Evolutionary conservation across 1,140 invertebrate species (phyloP).

Genomic region (Achroia grisella): DNA sequence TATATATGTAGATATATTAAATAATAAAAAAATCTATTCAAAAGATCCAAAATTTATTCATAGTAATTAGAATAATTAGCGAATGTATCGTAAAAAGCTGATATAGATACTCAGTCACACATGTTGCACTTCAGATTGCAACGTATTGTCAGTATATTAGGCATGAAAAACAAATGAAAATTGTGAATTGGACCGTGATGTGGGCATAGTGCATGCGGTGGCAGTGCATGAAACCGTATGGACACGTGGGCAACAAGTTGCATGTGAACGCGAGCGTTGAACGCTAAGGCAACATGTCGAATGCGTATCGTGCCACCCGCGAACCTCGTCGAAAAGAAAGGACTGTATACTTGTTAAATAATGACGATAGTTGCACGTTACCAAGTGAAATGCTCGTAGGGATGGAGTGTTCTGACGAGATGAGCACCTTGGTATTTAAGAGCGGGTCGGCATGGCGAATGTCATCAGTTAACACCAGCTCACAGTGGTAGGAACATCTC

Average conservation of each 20-base stretch:
- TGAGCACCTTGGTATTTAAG: slow-evolving; percentile 69
- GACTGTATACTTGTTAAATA: slow-evolving; percentile 65
- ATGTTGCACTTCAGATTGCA: no score
- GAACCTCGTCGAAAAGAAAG: slow-evolving; percentile 64
- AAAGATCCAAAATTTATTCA: no score
- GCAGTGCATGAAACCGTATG: no score
- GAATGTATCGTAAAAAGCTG: no score
- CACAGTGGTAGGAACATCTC: slow-evolving; percentile 60
- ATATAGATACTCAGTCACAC: no score
- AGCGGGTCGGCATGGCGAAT: slow-evolving; percentile 61
- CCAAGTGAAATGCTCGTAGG: slow-evolving; percentile 67
- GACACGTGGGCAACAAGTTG: neutral
- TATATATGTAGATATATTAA: no score
- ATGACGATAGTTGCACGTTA: slow-evolving; percentile 67
- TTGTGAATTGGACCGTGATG: no score
- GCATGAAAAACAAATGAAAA: no score
- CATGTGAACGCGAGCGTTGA: slow-evolving; percentile 34
- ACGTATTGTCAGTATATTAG: no score
- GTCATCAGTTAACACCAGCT: slow-evolving; percentile 67
- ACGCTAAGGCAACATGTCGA: slow-evolving; percentile 54
- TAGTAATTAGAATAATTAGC: no score
- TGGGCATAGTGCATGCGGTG: no score
- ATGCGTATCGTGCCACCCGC: slow-evolving; percentile 35
- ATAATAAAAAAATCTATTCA: no score
- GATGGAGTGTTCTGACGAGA: slow-evolving; percentile 64